phyloP scores from a whole-genome alignment of 2,113 vertebrate genomes.

The Platycercus adscitus region DNA sequence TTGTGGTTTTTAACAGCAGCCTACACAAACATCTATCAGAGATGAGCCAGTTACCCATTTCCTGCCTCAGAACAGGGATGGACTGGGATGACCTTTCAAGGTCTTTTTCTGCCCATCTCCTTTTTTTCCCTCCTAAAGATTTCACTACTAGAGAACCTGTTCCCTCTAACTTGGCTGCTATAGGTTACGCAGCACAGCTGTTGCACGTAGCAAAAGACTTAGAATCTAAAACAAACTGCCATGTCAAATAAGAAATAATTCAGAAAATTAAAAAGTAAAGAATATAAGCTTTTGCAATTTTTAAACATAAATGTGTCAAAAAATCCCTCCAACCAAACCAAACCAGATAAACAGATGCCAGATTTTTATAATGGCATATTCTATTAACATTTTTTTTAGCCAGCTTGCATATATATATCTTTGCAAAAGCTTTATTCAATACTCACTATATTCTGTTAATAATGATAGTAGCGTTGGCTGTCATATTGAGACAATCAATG shows the following conservation, averaged over 20 bases:
- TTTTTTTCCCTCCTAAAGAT: not conserved
- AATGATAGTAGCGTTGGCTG: not conserved
- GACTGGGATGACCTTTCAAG: conserved; percentile 4
- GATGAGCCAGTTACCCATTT: conserved; percentile 62
- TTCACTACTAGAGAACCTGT: not conserved
- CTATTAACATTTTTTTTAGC: not conserved
- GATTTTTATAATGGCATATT: not conserved
- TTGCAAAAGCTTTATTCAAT: not conserved
- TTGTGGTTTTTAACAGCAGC: conserved; percentile 48
- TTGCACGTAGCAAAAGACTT: not conserved
- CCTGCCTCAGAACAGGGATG: conserved; percentile 20
- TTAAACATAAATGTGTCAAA: not conserved
- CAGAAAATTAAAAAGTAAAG: not conserved
- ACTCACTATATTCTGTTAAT: not conserved
- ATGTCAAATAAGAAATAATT: not conserved
- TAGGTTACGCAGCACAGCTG: not conserved
- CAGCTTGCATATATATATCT: not conserved
- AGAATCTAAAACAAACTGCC: not conserved
- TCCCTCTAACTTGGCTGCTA: not conserved
- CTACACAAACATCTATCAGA: conserved; percentile 51
- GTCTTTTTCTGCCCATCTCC: not conserved
- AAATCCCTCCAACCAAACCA: not conserved
- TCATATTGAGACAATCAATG: not conserved
- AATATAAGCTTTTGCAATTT: not conserved
- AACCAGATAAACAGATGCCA: not conserved